These are phyloP conservation scores for Onthophagus taurus DNA, from an alignment of 1,140 invertebrate species.

Conservation along the genomic window DNA sequence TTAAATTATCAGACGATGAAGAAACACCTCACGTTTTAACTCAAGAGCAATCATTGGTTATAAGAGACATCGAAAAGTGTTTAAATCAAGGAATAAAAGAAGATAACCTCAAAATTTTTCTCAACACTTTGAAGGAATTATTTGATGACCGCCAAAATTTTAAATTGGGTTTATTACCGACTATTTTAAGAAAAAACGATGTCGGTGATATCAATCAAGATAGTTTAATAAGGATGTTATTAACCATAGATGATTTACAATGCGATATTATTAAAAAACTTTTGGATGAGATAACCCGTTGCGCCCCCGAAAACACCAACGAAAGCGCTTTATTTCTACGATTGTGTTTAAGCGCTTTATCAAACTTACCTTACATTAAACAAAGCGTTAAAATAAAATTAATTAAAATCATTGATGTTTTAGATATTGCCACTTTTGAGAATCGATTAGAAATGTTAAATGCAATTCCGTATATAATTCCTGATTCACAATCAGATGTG, in stretches of 20 bases:
- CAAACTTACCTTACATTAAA: conserved; percentile 30
- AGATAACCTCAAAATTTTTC: conserved; percentile 34
- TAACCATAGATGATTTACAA: conserved; percentile 38
- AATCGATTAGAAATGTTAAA: conserved; percentile 33
- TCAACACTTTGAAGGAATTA: conserved; percentile 33
- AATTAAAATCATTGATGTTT: conserved; percentile 24
- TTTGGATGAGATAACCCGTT: conserved; percentile 34
- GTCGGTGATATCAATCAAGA: conserved; percentile 34
- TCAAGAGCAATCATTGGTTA: conserved; percentile 31
- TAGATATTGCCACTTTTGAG: conserved; percentile 28
- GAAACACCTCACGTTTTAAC: conserved; percentile 23
- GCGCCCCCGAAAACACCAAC: conserved; percentile 21
- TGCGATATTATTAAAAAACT: conserved; percentile 37
- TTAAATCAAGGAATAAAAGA: conserved; percentile 27
- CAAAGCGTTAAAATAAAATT: conserved; percentile 19
- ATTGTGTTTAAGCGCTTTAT: conserved; percentile 26
- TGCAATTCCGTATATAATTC: conserved; percentile 32
- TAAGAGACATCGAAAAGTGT: conserved; percentile 25
- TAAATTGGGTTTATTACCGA: conserved; percentile 33
- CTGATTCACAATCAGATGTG: conserved; percentile 25
- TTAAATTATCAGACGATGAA: conserved; percentile 2
- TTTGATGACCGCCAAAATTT: conserved; percentile 33
- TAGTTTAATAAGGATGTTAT: conserved; percentile 36
- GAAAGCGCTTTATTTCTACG: conserved; percentile 24
- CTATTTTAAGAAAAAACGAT: conserved; percentile 23